Evolutionary conservation across 2,888 invertebrate species (phyloP), one percentile per base, ranked within the genome.

Genomic region (Axea sp.): DNA sequence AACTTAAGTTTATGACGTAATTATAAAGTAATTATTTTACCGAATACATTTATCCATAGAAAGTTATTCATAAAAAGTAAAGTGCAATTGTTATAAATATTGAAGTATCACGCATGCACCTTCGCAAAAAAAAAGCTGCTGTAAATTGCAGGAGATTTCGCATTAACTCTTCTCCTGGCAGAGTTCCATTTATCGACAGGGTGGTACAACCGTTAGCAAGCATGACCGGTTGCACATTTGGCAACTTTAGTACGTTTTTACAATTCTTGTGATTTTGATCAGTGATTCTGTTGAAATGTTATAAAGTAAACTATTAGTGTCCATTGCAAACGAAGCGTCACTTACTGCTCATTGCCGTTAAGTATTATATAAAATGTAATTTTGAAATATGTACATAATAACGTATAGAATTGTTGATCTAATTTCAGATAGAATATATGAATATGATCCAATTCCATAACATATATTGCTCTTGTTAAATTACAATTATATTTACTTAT

Each of bases 101-200:
- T 19, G 19, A 4, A 19, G 4, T 19, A 19, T 19, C 19, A 2
- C 19, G 19, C n/a, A n/a, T n/a, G n/a, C n/a, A n/a, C n/a, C n/a
- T n/a, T n/a, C n/a, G n/a, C n/a, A 19, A 26, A 22, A 49, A 31
- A 65, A 71, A 17, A 60, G 47, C 49, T 35, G 49, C 24, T 47
- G 14, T 49, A 71, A 71, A 65, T 53, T 65, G 41, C 53, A 43
- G 43, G 65, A 59, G 59, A 73, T 65, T 73, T 59, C 39, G 15
- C 59, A 64, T 59, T 73, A 73, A 73, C 65, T 73, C 72, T 73
- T 60, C 35, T 47, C 17, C 59, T 73, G 72, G 72, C 65, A 65
- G n/a, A 19, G 59, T 67, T 73, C 73, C 73, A 67, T 65, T 73
- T 73, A 73, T 73, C 67, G 73, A 73, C 73, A 73, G 73, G 65